Evolutionary conservation across 2,888 invertebrate species (phyloP).

Genomic region (Choristoneura rosaceana): DNA sequence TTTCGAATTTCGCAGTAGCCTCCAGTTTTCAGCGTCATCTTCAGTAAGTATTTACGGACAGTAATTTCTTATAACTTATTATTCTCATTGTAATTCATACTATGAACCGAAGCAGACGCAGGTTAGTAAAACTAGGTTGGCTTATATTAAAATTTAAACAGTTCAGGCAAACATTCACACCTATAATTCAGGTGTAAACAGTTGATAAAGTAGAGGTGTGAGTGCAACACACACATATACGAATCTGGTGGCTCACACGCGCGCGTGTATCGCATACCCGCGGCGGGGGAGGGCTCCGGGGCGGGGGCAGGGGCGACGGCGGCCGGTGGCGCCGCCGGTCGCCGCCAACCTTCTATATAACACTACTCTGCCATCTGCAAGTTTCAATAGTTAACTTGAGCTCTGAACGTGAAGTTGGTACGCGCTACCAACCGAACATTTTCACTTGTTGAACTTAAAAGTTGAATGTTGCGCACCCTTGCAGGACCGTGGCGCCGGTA

Average conservation of each 20-base stretch:
- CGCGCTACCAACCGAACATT: slow-evolving; percentile 73
- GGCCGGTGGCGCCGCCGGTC: slow-evolving; percentile 54
- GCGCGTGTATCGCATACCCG: slow-evolving; percentile 46
- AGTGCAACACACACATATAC: slow-evolving; percentile 57
- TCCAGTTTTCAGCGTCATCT: background rate
- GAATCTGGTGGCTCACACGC: slow-evolving; percentile 47
- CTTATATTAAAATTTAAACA: slow-evolving; percentile 25
- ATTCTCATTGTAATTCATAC: background rate
- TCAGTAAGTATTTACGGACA: background rate
- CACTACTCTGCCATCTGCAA: slow-evolving; percentile 83
- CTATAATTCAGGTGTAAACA: slow-evolving; percentile 57
- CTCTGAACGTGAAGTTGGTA: slow-evolving; percentile 71
- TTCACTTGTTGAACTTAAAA: slow-evolving; percentile 62
- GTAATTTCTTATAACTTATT: background rate
- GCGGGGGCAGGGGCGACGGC: slow-evolving; percentile 52
- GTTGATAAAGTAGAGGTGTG: slow-evolving; percentile 51
- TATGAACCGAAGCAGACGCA: slow-evolving; percentile 9
- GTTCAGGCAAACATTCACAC: slow-evolving; percentile 26
- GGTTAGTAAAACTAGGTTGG: slow-evolving; percentile 19
- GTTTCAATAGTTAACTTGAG: slow-evolving; percentile 84
- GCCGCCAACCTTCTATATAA: slow-evolving; percentile 77
- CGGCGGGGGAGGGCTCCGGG: slow-evolving; percentile 47
- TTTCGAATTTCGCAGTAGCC: too few relatives aligned
- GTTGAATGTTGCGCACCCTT: slow-evolving; percentile 73
- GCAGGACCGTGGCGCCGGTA: slow-evolving; percentile 68